These are phyloP conservation scores for Scatophagus argus DNA, from an alignment of 2,113 vertebrate species.

Conservation along the genomic window DNA sequence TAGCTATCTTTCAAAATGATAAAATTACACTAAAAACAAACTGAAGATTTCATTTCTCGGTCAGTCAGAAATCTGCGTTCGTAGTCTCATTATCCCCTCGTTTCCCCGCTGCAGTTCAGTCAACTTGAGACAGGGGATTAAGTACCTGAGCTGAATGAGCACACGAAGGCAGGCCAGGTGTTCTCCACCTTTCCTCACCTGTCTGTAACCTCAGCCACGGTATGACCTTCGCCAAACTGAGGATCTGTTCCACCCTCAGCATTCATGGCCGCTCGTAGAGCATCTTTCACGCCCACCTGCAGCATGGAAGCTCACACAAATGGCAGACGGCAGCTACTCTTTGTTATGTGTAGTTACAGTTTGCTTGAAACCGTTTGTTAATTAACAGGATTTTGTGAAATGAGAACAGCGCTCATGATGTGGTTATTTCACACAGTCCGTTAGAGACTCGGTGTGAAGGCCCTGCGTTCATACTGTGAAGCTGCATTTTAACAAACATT, in stretches of 20 bases:
- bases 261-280: background rate
- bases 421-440: background rate
- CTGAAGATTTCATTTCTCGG: background rate
- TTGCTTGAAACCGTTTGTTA: background rate
- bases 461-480: background rate
- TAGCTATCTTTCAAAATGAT: background rate
- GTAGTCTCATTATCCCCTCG: background rate
- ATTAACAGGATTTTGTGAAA: too few species aligned
- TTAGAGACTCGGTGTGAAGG: too few species aligned
- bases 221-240: conserved; percentile 23
- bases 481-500: conserved; percentile 6
- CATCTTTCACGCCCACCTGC: conserved; percentile 1
- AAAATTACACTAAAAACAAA: background rate
- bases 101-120: background rate
- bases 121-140: background rate
- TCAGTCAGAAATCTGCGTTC: background rate
- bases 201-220: conserved; percentile 14
- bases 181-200: conserved; percentile 40
- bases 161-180: background rate
- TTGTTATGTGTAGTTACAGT: too few species aligned
- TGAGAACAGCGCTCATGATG: too few species aligned
- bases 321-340: too few species aligned
- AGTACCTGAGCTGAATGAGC: conserved; percentile 30
- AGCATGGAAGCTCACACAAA: too few species aligned
- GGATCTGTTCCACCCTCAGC: conserved; percentile 23